Percentiles rank a stretch among this genome's conserved stretches.
phyloP scores from a whole-genome alignment of 2,113 vertebrate genomes.

The Sciurus niger region DNA sequence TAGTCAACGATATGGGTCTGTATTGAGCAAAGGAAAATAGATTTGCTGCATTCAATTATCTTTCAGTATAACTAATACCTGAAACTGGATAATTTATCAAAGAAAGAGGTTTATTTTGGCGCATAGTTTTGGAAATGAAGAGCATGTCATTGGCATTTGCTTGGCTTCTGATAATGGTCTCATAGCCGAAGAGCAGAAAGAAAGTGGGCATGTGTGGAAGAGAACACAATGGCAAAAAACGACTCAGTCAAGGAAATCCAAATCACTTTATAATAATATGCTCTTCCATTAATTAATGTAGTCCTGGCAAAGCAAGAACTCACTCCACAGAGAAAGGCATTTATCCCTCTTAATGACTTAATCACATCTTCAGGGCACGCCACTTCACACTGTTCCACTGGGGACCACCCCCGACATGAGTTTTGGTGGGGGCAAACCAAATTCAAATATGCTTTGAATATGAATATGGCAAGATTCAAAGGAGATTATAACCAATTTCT shows the following conservation, averaged over 20 bases:
- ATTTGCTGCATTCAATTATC: not conserved
- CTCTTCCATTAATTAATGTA: not conserved
- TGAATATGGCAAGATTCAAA: not conserved
- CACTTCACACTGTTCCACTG: not conserved
- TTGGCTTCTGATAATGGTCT: not conserved
- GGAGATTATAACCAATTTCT: not conserved
- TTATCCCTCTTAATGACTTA: not conserved
- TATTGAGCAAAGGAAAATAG: not conserved
- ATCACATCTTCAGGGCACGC: no score
- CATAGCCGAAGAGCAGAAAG: not conserved
- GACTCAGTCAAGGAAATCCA: rapidly evolving
- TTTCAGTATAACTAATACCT: not conserved
- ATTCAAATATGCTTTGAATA: not conserved
- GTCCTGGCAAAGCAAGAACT: not conserved
- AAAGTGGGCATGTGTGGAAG: not conserved
- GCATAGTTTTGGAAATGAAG: not conserved
- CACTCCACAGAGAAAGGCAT: not conserved
- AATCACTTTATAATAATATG: not conserved
- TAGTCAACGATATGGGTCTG: not conserved
- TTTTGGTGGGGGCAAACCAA: not conserved
- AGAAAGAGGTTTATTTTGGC: not conserved
- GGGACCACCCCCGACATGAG: not conserved
- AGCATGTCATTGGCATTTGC: no score
- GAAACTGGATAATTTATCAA: not conserved
- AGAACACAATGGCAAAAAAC: not conserved